A percentile compares a stretch with the other conserved stretches of the same genome.
Evolutionary conservation across 2,888 invertebrate species (phyloP).

Genomic region (Bellardia bayeri): DNA sequence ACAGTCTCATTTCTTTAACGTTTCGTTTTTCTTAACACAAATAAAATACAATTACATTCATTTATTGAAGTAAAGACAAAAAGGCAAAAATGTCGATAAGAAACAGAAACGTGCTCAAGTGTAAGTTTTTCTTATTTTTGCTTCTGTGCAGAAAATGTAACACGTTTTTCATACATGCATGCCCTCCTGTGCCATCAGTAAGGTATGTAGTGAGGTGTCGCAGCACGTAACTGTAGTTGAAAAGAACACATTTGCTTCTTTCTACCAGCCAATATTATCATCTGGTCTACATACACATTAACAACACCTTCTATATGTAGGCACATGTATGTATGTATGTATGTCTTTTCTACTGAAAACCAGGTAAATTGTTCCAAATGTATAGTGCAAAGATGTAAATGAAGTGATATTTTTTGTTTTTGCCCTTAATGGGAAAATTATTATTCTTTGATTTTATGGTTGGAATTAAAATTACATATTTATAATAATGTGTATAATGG

Average conservation of each 20-base stretch:
- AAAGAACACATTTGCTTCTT: constrained; percentile 37
- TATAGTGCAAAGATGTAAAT: constrained; percentile 45
- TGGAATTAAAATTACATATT: constrained; percentile 7
- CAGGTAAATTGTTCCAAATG: not conserved
- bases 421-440: constrained; percentile 20
- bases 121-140: constrained; percentile 30
- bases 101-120: constrained; percentile 69
- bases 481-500: not conserved
- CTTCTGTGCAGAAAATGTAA: constrained; percentile 8
- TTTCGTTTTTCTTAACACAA: not conserved
- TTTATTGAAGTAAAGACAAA: constrained; percentile 53
- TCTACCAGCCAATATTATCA: not conserved
- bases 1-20: not conserved
- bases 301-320: not conserved
- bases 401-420: constrained; percentile 31
- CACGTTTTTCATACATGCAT: constrained; percentile 26
- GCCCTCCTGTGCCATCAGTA: constrained; percentile 7
- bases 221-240: constrained; percentile 55
- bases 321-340: constrained; percentile 1
- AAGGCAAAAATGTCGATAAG: constrained; percentile 62
- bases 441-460: constrained; percentile 34
- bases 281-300: constrained; percentile 6
- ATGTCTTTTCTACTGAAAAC: not conserved
- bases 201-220: constrained; percentile 25
- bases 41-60: constrained; percentile 38